Conservation (phyloP, 1,140 invertebrate species). For the Hyles euphorbiae region DNA sequence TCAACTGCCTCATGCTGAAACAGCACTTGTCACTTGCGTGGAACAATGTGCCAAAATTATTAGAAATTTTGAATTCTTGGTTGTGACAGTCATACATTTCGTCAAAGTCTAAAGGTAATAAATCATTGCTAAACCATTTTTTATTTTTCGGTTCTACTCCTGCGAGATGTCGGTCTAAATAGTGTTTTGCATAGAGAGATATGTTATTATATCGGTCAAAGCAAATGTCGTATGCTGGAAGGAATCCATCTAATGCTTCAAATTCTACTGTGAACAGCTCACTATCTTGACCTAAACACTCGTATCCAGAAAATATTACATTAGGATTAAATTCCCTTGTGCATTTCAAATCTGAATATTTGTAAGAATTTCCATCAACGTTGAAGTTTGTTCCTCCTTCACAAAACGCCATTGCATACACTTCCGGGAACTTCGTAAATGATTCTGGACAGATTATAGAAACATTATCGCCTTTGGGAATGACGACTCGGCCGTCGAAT, state of each 20-base stretch:
- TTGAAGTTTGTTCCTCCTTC: constrained; percentile 33
- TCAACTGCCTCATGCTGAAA: constrained; percentile 48
- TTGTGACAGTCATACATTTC: constrained; percentile 41
- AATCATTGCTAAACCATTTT: constrained; percentile 19
- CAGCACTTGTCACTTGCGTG: constrained; percentile 37
- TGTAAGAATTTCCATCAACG: constrained; percentile 24
- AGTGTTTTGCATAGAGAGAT: constrained; percentile 41
- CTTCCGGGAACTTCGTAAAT: constrained; percentile 13
- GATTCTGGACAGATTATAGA: constrained; percentile 24
- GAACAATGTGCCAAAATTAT: constrained; percentile 23
- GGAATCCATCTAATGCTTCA: constrained; percentile 24
- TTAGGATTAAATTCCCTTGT: constrained; percentile 21
- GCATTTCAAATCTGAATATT: constrained; percentile 43
- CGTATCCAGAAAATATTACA: constrained; percentile 16
- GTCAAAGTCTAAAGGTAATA: constrained; percentile 31
- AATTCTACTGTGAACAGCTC: constrained; percentile 42
- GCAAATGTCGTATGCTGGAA: constrained; percentile 48
- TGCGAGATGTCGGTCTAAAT: constrained; percentile 19
- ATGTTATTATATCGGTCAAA: constrained; percentile 34
- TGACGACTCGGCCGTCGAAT: constrained; percentile 12
- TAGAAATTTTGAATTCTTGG: constrained; percentile 33
- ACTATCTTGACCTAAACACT: constrained; percentile 22
- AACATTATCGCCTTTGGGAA: constrained; percentile 24
- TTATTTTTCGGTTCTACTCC: constrained; percentile 16
- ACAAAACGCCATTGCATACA: constrained; percentile 31